Percentiles rank a stretch among this genome's conserved stretches.
phyloP scores from a whole-genome alignment of 2,888 invertebrate species.

The Eupithecia pulchellata region DNA sequence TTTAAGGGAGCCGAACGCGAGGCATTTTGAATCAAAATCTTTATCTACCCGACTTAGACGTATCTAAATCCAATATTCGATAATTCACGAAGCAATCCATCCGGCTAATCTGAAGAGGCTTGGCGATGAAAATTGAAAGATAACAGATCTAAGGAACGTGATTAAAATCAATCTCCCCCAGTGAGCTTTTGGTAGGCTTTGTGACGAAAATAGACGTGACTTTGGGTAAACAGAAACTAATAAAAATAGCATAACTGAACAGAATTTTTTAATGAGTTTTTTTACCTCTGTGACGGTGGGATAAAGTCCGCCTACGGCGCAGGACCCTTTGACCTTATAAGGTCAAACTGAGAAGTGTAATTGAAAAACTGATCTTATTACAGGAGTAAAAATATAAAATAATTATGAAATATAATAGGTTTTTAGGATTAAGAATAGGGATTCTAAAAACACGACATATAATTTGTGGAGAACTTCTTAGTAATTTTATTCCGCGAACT shows the following conservation, averaged over 20 bases:
- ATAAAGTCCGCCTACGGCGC: too few species aligned
- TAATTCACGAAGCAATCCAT: conserved; percentile 32
- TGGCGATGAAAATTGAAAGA: conserved; percentile 40
- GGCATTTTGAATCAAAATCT: neutral
- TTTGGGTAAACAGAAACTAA: neutral
- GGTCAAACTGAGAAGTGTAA: too few species aligned
- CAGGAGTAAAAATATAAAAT: too few species aligned
- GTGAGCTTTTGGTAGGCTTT: neutral
- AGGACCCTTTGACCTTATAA: too few species aligned
- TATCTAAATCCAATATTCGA: neutral
- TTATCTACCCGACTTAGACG: neutral
- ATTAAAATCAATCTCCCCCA: conserved; percentile 10
- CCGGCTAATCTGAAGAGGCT: conserved; percentile 33
- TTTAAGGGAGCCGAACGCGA: too few species aligned
- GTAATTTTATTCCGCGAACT: too few species aligned
- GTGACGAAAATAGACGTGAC: neutral
- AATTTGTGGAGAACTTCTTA: neutral
- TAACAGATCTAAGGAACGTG: conserved; percentile 42
- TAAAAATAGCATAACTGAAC: neutral
- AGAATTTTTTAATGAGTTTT: neutral
- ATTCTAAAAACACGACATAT: neutral
- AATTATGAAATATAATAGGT: too few species aligned
- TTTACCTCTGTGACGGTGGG: too few species aligned
- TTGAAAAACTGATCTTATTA: too few species aligned
- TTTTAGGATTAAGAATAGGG: too few species aligned